Evolutionary conservation across 1,140 invertebrate genomes (phyloP), one percentile per base, ranked within the genome.

Genomic region (Drosophila santomea): DNA sequence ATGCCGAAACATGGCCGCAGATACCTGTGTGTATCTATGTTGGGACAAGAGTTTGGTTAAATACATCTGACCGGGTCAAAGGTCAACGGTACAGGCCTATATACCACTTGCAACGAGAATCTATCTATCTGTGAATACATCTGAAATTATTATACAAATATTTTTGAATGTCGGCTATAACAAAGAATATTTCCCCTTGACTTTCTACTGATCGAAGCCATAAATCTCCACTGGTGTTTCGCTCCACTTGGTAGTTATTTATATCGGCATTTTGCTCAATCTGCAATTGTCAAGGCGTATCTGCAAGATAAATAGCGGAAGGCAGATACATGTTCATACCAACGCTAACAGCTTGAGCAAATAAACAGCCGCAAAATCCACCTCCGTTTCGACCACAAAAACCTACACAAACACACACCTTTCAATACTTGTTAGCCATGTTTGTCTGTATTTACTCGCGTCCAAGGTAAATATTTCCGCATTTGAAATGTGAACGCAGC

Each of bases 231-330:
- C 7, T 48, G 14, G 5, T 11, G 17, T 35, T 14, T 17, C 63
- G 35, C 51, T 57, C 44, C 28, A 52, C 51, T 67, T 57, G 43
- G 20, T 11, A 28, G n/a, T 35, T 73, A 25, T 35, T 55, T 59
- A 54, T 74, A 44, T 62, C 58, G 55, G 51, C 35, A 57, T 74
- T 74, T 51, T 58, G 54, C 45, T 75, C 60, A 57, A 20, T 20
- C 20, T 20, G 20, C 20, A 20, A 66, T 75, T 66, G 74, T 76
- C 73, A 75, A 52, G 15, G 52, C 44, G 50, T 77, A 76, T 76
- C 62, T 68, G 17, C 32, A 68, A 76, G 74, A 76, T 76, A 76
- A 67, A 76, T 51, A 61, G 72, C 72, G 72, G 73, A 75, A 75
- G 72, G 72, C 20, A 38, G 36, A 62, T 36, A 32, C 62, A 73